Evolutionary conservation across 2,888 invertebrate species (phyloP), one percentile per base, ranked within the genome.

Genomic region (Chesias legatella): DNA sequence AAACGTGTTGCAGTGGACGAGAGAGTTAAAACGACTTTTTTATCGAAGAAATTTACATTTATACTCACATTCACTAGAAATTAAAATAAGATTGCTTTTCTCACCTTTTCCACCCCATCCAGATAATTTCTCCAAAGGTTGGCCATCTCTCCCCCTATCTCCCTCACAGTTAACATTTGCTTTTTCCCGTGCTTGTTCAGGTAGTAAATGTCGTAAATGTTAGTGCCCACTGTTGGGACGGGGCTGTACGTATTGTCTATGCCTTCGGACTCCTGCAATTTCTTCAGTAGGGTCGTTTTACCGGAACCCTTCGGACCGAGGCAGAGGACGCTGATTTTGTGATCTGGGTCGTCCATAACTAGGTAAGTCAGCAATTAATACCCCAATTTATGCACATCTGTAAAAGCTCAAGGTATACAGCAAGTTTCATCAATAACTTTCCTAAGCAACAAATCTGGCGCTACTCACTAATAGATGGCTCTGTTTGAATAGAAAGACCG

Each of bases 91-190:
- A n/a, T n/a, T n/a, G n/a, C n/a, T n/a, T 4, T 21, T 49, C 62
- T 50, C 55, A 84, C 86, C 74, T 93, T 93, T 44, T 89, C 88
- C 13, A 90, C 71, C 33, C 91, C 91, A 27, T 90, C 89, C 52
- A 93, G 93, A 70, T 95, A 95, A 64, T 92, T 93, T 10, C 90
- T 90, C 95, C 95, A 96, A 33, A 95, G 84, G 2, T 94, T 93
- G 34, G 94, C 94, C 93, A 96, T 94, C 49, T 91, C 90, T 1
- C 95, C 95, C 0, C 96, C 95, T 13, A 95, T 86, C 79, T 96
- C 96, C 34, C 94, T 80, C 8, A 96, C 85, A 5, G 81, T 75
- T 2, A 91, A 67, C 38, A 88, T 82, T 63, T 89, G 84, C 61
- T 90, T 89, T 55, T 86, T 90, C 27, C 88, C 89, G 7, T 73